phyloP scores from a whole-genome alignment of 2,888 invertebrate species.

The Perizoma flavofasciatum region DNA sequence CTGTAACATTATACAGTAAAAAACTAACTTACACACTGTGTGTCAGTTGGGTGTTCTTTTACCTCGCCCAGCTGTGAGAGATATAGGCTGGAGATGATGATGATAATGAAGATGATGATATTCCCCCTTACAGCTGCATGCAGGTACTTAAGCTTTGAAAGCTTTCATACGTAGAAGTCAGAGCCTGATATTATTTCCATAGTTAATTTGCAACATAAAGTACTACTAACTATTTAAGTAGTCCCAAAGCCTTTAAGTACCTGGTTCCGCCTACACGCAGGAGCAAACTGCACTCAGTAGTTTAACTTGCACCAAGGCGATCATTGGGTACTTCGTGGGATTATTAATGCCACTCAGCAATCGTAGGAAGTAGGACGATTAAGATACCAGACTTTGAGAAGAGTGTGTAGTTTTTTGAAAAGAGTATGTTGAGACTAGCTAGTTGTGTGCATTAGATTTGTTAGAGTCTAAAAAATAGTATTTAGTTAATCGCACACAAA shows the following conservation, averaged over 20 bases:
- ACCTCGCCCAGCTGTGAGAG: too few species aligned
- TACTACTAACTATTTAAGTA: constrained; percentile 7
- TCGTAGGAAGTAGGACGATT: constrained; percentile 31
- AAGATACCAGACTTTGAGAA: neutral
- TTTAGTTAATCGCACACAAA: too few species aligned
- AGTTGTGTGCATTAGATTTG: too few species aligned
- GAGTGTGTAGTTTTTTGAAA: too few species aligned
- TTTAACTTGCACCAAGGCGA: constrained; percentile 37
- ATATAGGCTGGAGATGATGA: too few species aligned
- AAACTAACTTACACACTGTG: too few species aligned
- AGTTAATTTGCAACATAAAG: constrained; percentile 38
- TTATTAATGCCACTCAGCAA: constrained; percentile 64
- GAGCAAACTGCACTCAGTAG: constrained; percentile 11
- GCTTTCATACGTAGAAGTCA: neutral
- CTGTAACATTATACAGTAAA: too few species aligned
- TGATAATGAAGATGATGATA: too few species aligned
- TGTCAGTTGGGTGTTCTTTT: too few species aligned
- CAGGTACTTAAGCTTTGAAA: neutral
- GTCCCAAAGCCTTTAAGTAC: constrained; percentile 20
- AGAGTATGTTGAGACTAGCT: too few species aligned
- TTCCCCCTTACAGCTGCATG: too few species aligned
- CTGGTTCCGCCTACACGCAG: constrained; percentile 17
- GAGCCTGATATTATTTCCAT: constrained; percentile 30
- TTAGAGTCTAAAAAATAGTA: too few species aligned
- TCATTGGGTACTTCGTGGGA: constrained; percentile 62